These are phyloP conservation scores for Luehdorfia chinensis DNA, from an alignment of 1,140 invertebrate genomes.

Conservation along the genomic window DNA sequence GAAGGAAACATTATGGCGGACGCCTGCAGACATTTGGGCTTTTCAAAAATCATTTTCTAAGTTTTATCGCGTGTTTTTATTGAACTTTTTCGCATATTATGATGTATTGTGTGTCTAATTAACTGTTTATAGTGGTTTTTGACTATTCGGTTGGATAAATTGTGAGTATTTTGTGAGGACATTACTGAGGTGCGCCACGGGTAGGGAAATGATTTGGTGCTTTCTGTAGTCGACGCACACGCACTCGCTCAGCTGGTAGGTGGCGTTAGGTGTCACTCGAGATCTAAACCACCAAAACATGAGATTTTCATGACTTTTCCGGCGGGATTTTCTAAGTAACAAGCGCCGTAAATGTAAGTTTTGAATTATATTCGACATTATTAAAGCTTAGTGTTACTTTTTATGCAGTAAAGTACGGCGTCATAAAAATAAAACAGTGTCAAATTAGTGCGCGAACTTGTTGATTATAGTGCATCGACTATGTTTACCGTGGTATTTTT, in stretches of 20 bases:
- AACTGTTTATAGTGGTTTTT: slow-evolving; percentile 73
- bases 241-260: slow-evolving; percentile 74
- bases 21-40: slow-evolving; percentile 76
- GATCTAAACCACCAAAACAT: slow-evolving; percentile 66
- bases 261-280: slow-evolving; percentile 73
- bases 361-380: slow-evolving; percentile 33
- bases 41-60: slow-evolving; percentile 78
- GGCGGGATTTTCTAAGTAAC: slow-evolving; percentile 59
- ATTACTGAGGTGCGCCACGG: slow-evolving; percentile 76
- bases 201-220: slow-evolving; percentile 78
- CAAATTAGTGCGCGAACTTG: slow-evolving; percentile 55
- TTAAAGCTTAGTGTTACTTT: slow-evolving; percentile 22
- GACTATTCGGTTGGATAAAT: slow-evolving; percentile 64
- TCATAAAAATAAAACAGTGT: slow-evolving; percentile 34
- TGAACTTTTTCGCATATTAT: slow-evolving; percentile 77
- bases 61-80: slow-evolving; percentile 76
- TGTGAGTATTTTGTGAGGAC: slow-evolving; percentile 74
- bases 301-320: slow-evolving; percentile 75
- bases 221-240: slow-evolving; percentile 77
- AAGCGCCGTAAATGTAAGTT: slow-evolving; percentile 45
- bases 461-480: slow-evolving; percentile 43
- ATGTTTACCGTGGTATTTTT: slow-evolving; percentile 63
- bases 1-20: slow-evolving; percentile 78
- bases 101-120: slow-evolving; percentile 68
- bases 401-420: slow-evolving; percentile 29